Base-by-base conservation (phyloP, 1,140 invertebrate species). In the Brachionus plicatilis region DNA sequence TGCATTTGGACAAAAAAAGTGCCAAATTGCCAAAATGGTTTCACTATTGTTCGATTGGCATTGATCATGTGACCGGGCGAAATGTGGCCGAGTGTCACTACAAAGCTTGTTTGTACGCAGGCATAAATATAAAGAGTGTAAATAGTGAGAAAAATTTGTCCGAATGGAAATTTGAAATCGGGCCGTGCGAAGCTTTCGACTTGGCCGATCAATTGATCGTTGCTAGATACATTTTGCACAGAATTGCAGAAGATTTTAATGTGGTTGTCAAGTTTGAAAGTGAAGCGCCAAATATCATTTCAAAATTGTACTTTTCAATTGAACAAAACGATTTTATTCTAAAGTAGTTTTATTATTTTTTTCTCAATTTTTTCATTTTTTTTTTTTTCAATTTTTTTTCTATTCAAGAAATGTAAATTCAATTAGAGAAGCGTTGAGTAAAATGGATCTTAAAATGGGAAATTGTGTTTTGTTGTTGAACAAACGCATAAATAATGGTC, bases 141-240 rank as follows among this genome's bases (percentile, higher is more conserved):
- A 97, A 98, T 88, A 95, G 95, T 3, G 96, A 97, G 88, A 96
- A 96, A 12, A 96, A 96, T 93, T 95, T 95, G 3, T 93, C 94
- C 27, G 94, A 90, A 88, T 90, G 90, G 88, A 89, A 91, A 87
- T 91, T 90, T 87, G 90, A 91, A 86, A 88, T 91, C 14, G 88
- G 94, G 9, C 94, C 94, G 0, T 93, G 92, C 86, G 92, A 93
- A 85, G 95, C 95, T 0, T 95, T 96, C 80, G 89, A 90, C 2
- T 93, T 93, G 85, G 95, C 94, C 3, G 96, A 97, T 87, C 93
- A 97, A 87, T 88, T 98, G 1, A 97, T 95, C 95, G 92, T 97
- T 83, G 92, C 95, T 0, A 91, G 95, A 17, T 90, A 86, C 88
- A 91, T 97, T 27, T 88, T 97, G 1, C 92, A 95, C 84, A 91